Percentiles rank a stretch among this genome's conserved stretches.
Conservation (phyloP, 92 coral and sea anemone genomes). For the Parazoanthus atlanticus region DNA sequence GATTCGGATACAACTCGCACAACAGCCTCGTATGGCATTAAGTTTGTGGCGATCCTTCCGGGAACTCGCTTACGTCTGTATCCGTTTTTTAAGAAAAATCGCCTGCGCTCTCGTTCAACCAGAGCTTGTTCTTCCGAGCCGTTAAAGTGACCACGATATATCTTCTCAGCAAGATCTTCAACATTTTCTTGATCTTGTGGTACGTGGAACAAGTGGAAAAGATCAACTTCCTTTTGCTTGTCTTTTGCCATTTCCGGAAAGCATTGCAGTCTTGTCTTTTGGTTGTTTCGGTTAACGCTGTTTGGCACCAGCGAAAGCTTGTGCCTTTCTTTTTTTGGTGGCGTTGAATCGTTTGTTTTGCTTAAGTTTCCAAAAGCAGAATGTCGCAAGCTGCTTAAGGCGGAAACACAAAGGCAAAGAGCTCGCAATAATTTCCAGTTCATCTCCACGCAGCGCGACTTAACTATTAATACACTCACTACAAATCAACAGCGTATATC, state of each 20-base stretch:
- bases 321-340: background rate
- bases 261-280: background rate
- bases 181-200: background rate
- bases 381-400: background rate
- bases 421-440: background rate
- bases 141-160: background rate
- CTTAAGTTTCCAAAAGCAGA: background rate
- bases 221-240: background rate
- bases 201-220: background rate
- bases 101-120: background rate
- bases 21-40: slow-evolving; percentile 35
- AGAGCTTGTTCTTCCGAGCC: background rate
- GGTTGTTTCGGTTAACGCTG: background rate
- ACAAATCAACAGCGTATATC: background rate
- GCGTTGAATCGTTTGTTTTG: background rate
- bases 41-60: background rate
- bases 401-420: background rate
- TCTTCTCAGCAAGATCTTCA: background rate
- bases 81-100: background rate
- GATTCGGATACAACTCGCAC: slow-evolving; percentile 5
- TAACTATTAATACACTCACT: background rate
- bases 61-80: slow-evolving; percentile 14
- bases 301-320: background rate
- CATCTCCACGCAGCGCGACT: background rate
- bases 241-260: background rate